Conservation (phyloP, 2,888 invertebrate genomes). For the Apocheima hispidaria region DNA sequence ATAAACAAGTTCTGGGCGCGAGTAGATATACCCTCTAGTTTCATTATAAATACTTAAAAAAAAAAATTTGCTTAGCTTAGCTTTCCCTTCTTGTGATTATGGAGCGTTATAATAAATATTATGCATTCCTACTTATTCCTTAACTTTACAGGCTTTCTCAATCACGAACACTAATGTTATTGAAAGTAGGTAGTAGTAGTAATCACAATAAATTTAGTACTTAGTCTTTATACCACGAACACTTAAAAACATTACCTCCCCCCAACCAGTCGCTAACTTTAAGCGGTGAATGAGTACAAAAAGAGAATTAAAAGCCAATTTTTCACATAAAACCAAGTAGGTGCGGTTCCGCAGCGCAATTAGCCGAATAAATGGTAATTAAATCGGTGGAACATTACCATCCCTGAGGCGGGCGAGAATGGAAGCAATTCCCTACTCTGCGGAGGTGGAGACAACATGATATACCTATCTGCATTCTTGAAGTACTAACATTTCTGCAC, state of each 20-base stretch:
- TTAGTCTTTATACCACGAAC: conserved; percentile 3
- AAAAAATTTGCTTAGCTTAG: neutral
- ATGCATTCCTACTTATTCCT: neutral
- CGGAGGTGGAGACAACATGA: conserved; percentile 35
- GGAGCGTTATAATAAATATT: neutral
- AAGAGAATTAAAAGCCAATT: conserved; percentile 36
- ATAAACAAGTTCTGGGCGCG: no score
- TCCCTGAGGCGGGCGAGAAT: conserved; percentile 48
- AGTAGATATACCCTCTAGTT: no score
- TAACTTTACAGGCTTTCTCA: neutral
- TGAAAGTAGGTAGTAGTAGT: neutral
- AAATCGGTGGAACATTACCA: conserved; percentile 54
- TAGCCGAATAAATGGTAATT: conserved; percentile 58
- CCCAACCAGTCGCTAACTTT: conserved; percentile 22
- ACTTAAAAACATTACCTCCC: conserved; percentile 12
- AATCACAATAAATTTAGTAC: no score
- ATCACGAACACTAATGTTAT: neutral
- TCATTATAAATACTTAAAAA: no score
- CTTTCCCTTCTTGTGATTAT: neutral
- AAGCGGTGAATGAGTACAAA: conserved; percentile 33
- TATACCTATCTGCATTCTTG: conserved; percentile 10
- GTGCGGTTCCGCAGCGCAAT: conserved; percentile 50
- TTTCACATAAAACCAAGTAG: conserved; percentile 51
- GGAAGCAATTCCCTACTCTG: conserved; percentile 39
- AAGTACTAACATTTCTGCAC: neutral